phyloP scores from a whole-genome alignment of 2,113 vertebrate species.

The Pangasianodon hypophthalmus region DNA sequence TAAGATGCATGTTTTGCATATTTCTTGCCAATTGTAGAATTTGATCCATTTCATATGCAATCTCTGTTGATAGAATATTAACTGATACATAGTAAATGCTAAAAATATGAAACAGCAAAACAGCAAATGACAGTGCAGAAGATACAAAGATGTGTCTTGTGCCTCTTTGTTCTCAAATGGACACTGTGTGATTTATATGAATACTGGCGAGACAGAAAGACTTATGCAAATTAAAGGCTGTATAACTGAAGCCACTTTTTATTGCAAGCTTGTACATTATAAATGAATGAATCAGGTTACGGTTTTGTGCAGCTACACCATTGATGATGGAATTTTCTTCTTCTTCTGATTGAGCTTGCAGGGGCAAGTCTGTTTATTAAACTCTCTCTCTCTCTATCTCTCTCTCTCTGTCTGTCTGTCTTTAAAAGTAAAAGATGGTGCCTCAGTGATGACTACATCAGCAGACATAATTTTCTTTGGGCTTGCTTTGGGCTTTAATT shows the following conservation, averaged over 20 bases:
- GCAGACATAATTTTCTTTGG: not conserved
- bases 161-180: not conserved
- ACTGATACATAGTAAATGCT: not conserved
- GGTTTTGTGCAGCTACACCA: not conserved
- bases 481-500: not conserved
- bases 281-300: not conserved
- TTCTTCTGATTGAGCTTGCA: not conserved
- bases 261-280: not conserved
- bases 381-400: not conserved
- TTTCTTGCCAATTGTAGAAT: no score
- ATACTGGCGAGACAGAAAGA: not conserved
- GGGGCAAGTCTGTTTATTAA: not conserved
- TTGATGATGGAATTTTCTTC: not conserved
- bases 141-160: not conserved
- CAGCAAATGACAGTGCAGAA: no score
- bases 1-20: no score
- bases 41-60: no score
- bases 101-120: not conserved
- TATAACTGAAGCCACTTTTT: not conserved
- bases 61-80: no score
- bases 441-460: not conserved
- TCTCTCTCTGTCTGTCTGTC: not conserved
- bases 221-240: not conserved
- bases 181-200: not conserved
- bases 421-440: not conserved